Evolutionary conservation across 35 echinoderm and acorn worm genomes (phyloP), one percentile per base, ranked within the genome.

Genomic region (Diadema setosum): DNA sequence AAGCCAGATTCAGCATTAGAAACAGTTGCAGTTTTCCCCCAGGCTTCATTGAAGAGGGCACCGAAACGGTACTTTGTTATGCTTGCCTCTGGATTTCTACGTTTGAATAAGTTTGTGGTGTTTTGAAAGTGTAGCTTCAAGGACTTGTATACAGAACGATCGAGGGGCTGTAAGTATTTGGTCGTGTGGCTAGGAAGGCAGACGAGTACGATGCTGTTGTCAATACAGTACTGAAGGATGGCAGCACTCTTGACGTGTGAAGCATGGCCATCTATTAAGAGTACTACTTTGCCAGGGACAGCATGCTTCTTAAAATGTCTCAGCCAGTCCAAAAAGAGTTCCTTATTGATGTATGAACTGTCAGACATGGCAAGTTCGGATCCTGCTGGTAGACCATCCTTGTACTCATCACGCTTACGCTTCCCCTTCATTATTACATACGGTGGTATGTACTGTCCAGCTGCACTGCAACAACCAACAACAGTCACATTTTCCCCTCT

Each of bases 351-450:
- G 43, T 83, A 90, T 1, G 34, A 31, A 30, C 57, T 56, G 15
- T 82, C 76, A 32, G 88, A 83, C 88, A 90, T 82, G 12, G 32
- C 75, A 3, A 90, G 4, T 39, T 82, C 8, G 36, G 87, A 90
- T 90, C 87, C 80, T 83, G 87, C 32, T 18, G 80, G 87, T 17
- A 90, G 36, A 8, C 75, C 87, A 64, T 83, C 60, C 21, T n/a
- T 36, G 31, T 36, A 84, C 41, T 90, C 87, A 30, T 60, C 33
- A 35, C 49, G 45, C 39, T 18, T 81, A 27, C 55, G 9, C 61
- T 82, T 82, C n/a, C 87, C 87, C 45, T 90, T 90, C 75, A 90
- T 83, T 45, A 90, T 90, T 33, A 83, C 45, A 32, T 80, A 90
- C 27, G 87, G 76, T 3, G 76, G 87, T 33, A 90, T 67, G 37